Conservation (phyloP, 2,797 vertebrate species). For the Sebastes diaconus region DNA sequence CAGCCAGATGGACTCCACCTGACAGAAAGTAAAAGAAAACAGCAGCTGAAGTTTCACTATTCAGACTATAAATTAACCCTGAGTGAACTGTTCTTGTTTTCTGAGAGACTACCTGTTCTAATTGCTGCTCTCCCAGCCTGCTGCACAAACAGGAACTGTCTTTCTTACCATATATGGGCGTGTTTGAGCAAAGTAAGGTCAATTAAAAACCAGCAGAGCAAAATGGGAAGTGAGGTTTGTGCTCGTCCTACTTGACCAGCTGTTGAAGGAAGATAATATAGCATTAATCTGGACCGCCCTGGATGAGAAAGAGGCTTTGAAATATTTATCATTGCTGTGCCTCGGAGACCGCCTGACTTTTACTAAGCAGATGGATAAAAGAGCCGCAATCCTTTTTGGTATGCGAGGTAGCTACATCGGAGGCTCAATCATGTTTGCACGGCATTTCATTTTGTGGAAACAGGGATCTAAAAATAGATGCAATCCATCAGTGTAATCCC, state of each 20-base stretch:
- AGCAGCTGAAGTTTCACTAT: background rate
- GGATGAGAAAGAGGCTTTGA: conserved; percentile 59
- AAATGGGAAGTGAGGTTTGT: conserved; percentile 73
- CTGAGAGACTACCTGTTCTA: background rate
- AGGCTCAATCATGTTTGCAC: conserved; percentile 58
- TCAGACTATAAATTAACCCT: background rate
- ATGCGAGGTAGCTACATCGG: conserved; percentile 54
- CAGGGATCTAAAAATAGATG: conserved; percentile 70
- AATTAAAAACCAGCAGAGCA: conserved; percentile 63
- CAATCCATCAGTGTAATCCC: conserved; percentile 75
- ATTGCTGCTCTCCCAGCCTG: background rate
- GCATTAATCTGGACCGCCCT: conserved; percentile 54
- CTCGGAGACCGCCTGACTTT: conserved; percentile 39
- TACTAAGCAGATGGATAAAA: conserved; percentile 65
- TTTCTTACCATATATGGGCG: conserved; percentile 76
- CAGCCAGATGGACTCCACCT: background rate
- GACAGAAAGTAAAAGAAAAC: background rate
- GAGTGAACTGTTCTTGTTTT: conserved; percentile 1
- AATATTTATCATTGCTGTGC: conserved; percentile 56
- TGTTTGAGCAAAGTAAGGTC: conserved; percentile 50
- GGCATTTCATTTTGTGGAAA: conserved; percentile 61
- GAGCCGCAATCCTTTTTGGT: conserved; percentile 53
- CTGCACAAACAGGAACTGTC: conserved; percentile 46
- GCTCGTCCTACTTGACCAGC: conserved; percentile 51
- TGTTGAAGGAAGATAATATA: conserved; percentile 66